A percentile compares a stretch with the other conserved stretches of the same genome.
These are phyloP conservation scores for Bombus confusus DNA, from an alignment of 1,140 invertebrate species.

Conservation along the genomic window DNA sequence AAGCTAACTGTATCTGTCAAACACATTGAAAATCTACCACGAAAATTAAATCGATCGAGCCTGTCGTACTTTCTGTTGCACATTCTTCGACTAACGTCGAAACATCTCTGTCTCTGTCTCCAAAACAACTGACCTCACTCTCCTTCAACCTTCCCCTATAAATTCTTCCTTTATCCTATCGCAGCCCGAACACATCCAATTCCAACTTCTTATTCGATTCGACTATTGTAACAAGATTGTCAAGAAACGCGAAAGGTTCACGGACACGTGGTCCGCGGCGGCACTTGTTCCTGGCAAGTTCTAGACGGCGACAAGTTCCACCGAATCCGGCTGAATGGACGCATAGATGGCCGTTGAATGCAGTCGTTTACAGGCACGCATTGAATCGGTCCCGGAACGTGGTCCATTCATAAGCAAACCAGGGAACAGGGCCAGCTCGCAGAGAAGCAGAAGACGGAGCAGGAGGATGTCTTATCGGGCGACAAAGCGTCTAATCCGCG, in stretches of 20 bases:
- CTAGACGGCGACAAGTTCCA: not conserved
- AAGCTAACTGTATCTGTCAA: no score
- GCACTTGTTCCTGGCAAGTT: not conserved
- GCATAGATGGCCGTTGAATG: conserved; percentile 29
- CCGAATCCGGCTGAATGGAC: not conserved
- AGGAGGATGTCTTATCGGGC: conserved; percentile 45
- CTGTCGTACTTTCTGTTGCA: no score
- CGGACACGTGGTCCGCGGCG: not conserved
- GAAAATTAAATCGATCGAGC: no score
- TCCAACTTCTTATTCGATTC: not conserved
- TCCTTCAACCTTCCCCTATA: not conserved
- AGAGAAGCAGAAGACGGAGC: not conserved
- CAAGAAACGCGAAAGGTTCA: not conserved
- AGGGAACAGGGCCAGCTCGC: conserved; percentile 23
- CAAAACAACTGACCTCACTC: not conserved
- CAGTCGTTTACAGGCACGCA: conserved; percentile 47
- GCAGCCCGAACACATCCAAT: not conserved
- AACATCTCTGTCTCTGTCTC: not conserved
- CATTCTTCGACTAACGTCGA: no score
- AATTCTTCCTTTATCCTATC: not conserved
- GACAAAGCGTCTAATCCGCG: conserved; percentile 72
- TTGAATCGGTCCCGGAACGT: conserved; percentile 28
- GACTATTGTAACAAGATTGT: not conserved
- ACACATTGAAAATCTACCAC: no score
- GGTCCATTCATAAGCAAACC: conserved; percentile 68